phyloP scores from a whole-genome alignment of 2,797 vertebrate species.

The Sebastes vulpes region DNA sequence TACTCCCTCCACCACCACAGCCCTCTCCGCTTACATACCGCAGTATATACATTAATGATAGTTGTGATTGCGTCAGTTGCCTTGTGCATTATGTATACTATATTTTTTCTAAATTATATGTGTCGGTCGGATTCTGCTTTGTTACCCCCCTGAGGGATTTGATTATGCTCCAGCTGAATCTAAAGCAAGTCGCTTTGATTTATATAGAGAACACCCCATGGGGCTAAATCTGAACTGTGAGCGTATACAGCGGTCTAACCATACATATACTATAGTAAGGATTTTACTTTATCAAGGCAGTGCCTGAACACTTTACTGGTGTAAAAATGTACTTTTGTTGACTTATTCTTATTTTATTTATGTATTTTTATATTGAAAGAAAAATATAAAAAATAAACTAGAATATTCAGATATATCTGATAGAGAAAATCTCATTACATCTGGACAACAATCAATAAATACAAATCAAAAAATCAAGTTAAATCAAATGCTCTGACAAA shows the following conservation, averaged over 20 bases:
- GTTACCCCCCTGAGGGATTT: not conserved
- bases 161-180: constrained; percentile 8
- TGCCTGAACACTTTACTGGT: not conserved
- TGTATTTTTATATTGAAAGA: not conserved
- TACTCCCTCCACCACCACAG: not conserved
- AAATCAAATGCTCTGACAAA: too few species aligned
- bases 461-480: too few species aligned
- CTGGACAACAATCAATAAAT: too few species aligned
- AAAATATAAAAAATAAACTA: not conserved
- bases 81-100: constrained; percentile 22
- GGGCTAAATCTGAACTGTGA: constrained; percentile 4
- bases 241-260: not conserved
- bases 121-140: not conserved
- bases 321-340: not conserved
- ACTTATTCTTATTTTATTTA: not conserved
- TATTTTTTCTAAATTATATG: constrained; percentile 7
- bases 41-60: constrained; percentile 4
- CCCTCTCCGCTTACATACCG: not conserved
- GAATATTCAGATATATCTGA: not conserved
- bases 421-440: too few species aligned
- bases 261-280: not conserved
- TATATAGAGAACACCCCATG: not conserved
- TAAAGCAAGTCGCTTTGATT: constrained; percentile 8
- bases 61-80: constrained; percentile 9
- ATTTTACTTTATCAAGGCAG: not conserved